These are phyloP conservation scores for Drosophila kambysellisi DNA, from an alignment of 2,888 invertebrate species.

Conservation along the genomic window DNA sequence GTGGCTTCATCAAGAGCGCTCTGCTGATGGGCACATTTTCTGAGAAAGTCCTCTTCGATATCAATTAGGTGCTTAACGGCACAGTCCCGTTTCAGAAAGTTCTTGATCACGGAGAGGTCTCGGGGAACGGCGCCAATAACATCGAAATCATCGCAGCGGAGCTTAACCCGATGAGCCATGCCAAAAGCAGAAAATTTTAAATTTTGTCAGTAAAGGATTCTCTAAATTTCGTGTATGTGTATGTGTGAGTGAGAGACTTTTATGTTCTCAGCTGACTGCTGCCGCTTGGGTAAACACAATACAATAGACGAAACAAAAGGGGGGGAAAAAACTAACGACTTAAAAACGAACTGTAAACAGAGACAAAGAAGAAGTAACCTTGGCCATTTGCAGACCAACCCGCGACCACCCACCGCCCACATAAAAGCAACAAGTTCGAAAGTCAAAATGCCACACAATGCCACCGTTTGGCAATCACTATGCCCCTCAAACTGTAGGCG, in stretches of 20 bases:
- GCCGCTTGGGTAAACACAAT: slow-evolving; percentile 29
- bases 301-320: background rate
- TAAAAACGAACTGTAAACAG: slow-evolving; percentile 5
- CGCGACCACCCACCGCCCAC: slow-evolving; percentile 10
- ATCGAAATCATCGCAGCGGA: slow-evolving; percentile 66
- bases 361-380: slow-evolving; percentile 46
- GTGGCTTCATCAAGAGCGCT: slow-evolving; percentile 4
- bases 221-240: slow-evolving; percentile 5
- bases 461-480: slow-evolving; percentile 35
- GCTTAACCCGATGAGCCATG: slow-evolving; percentile 64
- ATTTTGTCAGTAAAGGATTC: slow-evolving; percentile 34
- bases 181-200: slow-evolving; percentile 39
- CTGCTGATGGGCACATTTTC: slow-evolving; percentile 37
- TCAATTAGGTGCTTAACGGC: slow-evolving; percentile 68
- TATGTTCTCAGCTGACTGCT: slow-evolving; percentile 28
- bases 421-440: slow-evolving; percentile 65
- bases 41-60: slow-evolving; percentile 64
- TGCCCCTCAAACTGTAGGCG: slow-evolving; percentile 37
- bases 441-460: slow-evolving; percentile 33
- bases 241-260: slow-evolving; percentile 3
- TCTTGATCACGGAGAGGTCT: slow-evolving; percentile 68
- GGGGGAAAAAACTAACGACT: background rate
- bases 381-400: slow-evolving; percentile 28
- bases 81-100: slow-evolving; percentile 67
- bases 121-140: slow-evolving; percentile 72